phyloP scores from a whole-genome alignment of 2,888 invertebrate species.

The Ecliptopera silaceata region DNA sequence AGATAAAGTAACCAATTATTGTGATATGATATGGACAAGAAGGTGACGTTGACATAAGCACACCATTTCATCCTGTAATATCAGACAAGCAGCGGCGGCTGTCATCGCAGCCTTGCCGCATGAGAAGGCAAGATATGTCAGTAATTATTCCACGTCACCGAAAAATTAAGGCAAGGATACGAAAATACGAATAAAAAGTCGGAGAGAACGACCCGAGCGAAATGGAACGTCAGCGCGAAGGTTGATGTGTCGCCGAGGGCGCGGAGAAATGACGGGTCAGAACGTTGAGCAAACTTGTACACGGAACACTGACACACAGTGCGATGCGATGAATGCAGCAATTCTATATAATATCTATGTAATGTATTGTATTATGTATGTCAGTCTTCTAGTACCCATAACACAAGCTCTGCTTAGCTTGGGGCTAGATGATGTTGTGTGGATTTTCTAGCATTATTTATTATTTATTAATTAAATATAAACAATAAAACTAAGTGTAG shows the following conservation, averaged over 20 bases:
- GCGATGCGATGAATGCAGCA: not conserved
- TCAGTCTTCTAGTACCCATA: too few species aligned
- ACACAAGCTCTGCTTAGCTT: too few species aligned
- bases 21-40: conserved; percentile 2
- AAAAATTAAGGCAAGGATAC: conserved; percentile 72
- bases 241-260: conserved; percentile 64
- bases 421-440: too few species aligned
- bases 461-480: too few species aligned
- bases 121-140: conserved; percentile 56
- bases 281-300: conserved; percentile 62
- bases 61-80: conserved; percentile 37
- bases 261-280: conserved; percentile 61
- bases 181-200: conserved; percentile 66
- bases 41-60: conserved; percentile 14
- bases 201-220: conserved; percentile 59
- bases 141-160: conserved; percentile 73
- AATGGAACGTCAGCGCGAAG: conserved; percentile 66
- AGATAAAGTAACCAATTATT: conserved; percentile 6
- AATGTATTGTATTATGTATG: too few species aligned
- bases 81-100: conserved; percentile 60
- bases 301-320: conserved; percentile 11
- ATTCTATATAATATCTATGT: too few species aligned
- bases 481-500: too few species aligned
- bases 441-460: too few species aligned
- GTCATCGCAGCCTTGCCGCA: conserved; percentile 65